Evolutionary conservation across 2,113 vertebrate genomes (phyloP).

Genomic region (Sprattus sprattus): DNA sequence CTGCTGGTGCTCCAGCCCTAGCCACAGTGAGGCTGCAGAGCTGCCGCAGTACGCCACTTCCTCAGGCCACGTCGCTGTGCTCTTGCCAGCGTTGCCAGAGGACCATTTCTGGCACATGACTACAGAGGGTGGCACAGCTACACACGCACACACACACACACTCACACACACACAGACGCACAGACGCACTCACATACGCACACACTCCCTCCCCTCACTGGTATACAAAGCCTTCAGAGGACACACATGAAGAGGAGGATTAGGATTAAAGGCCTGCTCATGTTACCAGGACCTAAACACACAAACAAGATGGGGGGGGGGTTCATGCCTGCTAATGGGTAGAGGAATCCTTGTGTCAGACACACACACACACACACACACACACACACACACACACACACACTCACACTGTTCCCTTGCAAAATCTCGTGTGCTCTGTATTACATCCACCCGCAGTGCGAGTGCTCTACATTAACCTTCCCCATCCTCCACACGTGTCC

Average conservation of each 20-base stretch:
- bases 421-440: not conserved
- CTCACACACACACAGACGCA: not conserved
- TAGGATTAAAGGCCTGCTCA: conserved; percentile 61
- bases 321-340: not conserved
- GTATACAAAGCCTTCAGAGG: conserved; percentile 43
- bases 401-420: not conserved
- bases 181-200: not conserved
- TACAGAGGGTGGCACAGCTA: not conserved
- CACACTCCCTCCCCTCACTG: not conserved
- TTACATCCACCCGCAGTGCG: not conserved
- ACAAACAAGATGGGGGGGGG: conserved; percentile 24
- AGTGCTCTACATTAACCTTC: not conserved
- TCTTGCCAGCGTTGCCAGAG: not conserved
- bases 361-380: not conserved
- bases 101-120: conserved; percentile 12
- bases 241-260: conserved; percentile 59
- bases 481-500: not conserved
- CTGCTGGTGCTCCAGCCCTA: not conserved
- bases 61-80: not conserved
- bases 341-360: not conserved
- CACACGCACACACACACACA: not conserved
- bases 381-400: not conserved
- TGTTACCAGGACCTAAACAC: conserved; percentile 37
- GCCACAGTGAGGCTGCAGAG: not conserved
- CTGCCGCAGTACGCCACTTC: not conserved